Evolutionary conservation across 2,797 vertebrate genomes (phyloP).

Genomic region (Denticeps clupeoides): DNA sequence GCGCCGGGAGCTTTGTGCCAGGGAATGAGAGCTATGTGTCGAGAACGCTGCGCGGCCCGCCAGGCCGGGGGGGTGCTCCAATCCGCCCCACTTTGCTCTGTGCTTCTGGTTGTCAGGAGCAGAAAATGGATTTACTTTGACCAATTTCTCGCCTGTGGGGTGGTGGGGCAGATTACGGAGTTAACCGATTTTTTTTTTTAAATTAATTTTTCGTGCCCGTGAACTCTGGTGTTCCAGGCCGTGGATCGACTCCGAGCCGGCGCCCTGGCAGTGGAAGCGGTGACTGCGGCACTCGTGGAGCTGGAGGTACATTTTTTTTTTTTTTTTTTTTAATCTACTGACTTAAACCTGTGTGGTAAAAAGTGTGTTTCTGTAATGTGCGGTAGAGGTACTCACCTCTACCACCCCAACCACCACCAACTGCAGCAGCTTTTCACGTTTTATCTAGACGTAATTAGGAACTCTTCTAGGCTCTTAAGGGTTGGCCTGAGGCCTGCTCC

Average conservation of each 20-base stretch:
- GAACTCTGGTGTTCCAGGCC: conserved; percentile 67
- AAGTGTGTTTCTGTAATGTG: no score
- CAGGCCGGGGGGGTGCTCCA: conserved; percentile 2
- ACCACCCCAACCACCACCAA: no score
- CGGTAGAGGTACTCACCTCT: no score
- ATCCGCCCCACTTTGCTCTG: neutral
- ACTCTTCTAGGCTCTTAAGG: no score
- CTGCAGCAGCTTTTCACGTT: no score
- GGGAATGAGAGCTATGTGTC: conserved; percentile 34
- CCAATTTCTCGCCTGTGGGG: conserved; percentile 6
- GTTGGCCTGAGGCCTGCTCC: no score
- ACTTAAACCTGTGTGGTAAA: no score
- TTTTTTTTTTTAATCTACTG: neutral
- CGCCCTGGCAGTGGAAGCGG: conserved; percentile 86
- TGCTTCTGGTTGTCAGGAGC: conserved; percentile 11
- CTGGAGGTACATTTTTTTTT: conserved; percentile 68
- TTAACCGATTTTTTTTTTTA: neutral
- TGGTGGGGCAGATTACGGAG: neutral
- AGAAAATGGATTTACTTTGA: conserved; percentile 2
- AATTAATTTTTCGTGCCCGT: no score
- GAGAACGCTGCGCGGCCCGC: conserved; percentile 20
- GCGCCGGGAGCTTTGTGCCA: conserved; percentile 14
- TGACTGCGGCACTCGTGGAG: conserved; percentile 91
- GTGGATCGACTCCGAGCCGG: conserved; percentile 91
- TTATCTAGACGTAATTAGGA: no score